These are phyloP conservation scores for Mimas tiliae DNA, from an alignment of 2,888 invertebrate species.

Conservation along the genomic window DNA sequence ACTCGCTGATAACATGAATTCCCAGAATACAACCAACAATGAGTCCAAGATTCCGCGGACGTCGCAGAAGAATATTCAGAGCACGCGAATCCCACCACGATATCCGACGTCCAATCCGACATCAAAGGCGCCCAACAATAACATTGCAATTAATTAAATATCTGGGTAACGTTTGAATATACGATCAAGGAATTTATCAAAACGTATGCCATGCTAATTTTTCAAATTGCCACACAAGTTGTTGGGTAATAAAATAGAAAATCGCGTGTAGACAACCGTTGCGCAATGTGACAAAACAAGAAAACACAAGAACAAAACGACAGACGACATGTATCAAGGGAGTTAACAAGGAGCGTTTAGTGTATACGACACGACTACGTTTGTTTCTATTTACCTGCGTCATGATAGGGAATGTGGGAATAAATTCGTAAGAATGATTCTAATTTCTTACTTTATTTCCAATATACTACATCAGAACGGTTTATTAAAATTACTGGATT, in stretches of 20 bases:
- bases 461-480: too few relatives aligned
- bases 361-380: slow-evolving; percentile 16
- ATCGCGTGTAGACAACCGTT: slow-evolving; percentile 17
- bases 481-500: too few relatives aligned
- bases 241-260: slow-evolving; percentile 13
- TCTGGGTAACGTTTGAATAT: slow-evolving; percentile 11
- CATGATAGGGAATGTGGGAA: background rate
- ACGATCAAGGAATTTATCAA: slow-evolving; percentile 9
- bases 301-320: slow-evolving; percentile 21
- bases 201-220: slow-evolving; percentile 9
- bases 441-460: too few relatives aligned
- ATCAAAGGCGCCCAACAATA: slow-evolving; percentile 21
- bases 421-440: background rate
- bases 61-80: slow-evolving; percentile 9
- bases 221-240: slow-evolving; percentile 7
- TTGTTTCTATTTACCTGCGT: background rate
- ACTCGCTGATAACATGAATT: background rate
- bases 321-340: slow-evolving; percentile 21
- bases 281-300: slow-evolving; percentile 21
- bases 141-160: slow-evolving; percentile 24
- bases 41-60: slow-evolving; percentile 9
- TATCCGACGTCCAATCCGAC: slow-evolving; percentile 12
- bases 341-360: slow-evolving; percentile 15
- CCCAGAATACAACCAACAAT: background rate
- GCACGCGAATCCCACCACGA: slow-evolving; percentile 8